Evolutionary conservation across 2,888 invertebrate genomes (phyloP), one percentile per base, ranked within the genome.

Genomic region (Allacma fusca): DNA sequence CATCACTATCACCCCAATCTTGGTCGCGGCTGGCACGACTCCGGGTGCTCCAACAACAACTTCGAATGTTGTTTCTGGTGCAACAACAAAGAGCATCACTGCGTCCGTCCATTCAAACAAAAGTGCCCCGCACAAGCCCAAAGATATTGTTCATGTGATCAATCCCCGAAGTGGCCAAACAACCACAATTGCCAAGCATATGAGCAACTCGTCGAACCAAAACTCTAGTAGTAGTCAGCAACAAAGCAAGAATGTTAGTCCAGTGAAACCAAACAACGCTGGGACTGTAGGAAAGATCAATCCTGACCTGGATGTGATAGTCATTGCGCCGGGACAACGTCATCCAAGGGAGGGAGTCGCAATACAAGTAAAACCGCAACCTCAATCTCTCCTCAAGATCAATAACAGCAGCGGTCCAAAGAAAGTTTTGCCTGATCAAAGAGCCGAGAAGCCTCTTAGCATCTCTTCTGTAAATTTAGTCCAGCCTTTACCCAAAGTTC

Each of bases 81-180:
- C n/a, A n/a, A n/a, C n/a, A n/a, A n/a, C n/a, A n/a, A n/a, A n/a
- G n/a, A n/a, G n/a, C n/a, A n/a, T n/a, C n/a, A n/a, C n/a, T n/a
- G n/a, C n/a, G n/a, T n/a, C n/a, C n/a, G n/a, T n/a, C n/a, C n/a
- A n/a, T n/a, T n/a, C n/a, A n/a, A n/a, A n/a, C n/a, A n/a, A n/a
- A n/a, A n/a, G n/a, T 7, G 9, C 28, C 13, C 40, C 40, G 13
- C 5, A 40, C 13, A 71, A 71, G 24, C 70, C 40, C 21, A 80
- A 79, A 71, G 84, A 84, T 69, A 82, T 84, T 77, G 83, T 84
- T n/a, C 83, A 83, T 70, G 81, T 84, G 28, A 83, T 84, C 69
- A 77, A 81, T 68, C 78, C 81, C 16, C 64, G 81, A 70, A 81
- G 84, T 81, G 84, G 84, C 23, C 79, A 79, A 13, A 79, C 80